Evolutionary conservation across 2,888 invertebrate genomes (phyloP).

Genomic region (Pecten maximus): DNA sequence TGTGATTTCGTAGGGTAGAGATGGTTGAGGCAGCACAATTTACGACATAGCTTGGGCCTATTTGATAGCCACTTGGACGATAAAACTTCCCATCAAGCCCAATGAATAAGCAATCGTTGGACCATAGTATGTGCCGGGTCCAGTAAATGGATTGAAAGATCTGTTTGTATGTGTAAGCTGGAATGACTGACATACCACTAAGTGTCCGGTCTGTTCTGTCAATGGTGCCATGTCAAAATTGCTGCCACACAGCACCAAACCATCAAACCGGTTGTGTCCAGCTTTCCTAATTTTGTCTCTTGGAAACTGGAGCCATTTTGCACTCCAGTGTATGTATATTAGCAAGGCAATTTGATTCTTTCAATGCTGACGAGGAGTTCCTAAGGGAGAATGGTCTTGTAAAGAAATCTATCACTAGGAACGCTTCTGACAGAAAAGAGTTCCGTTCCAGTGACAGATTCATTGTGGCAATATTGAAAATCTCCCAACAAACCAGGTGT

Average conservation of each 20-base stretch:
- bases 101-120: not conserved
- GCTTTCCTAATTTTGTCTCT: slow-evolving; percentile 6
- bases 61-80: not conserved
- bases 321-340: not conserved
- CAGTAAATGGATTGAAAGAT: not conserved
- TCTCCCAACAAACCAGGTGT: not conserved
- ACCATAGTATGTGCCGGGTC: not conserved
- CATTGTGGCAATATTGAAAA: slow-evolving; percentile 35
- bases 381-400: not conserved
- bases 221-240: not conserved
- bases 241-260: not conserved
- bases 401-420: not conserved
- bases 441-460: slow-evolving; percentile 20
- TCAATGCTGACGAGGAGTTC: slow-evolving; percentile 21
- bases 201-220: not conserved
- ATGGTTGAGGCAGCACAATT: not conserved
- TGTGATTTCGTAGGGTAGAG: not conserved
- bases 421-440: slow-evolving; percentile 2
- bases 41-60: not conserved
- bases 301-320: not conserved
- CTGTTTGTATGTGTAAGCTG: not conserved
- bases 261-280: not conserved
- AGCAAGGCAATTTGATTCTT: slow-evolving; percentile 7
- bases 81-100: not conserved
- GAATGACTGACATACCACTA: not conserved